phyloP scores from a whole-genome alignment of 1,140 invertebrate species.

The Drosophila neocordata region DNA sequence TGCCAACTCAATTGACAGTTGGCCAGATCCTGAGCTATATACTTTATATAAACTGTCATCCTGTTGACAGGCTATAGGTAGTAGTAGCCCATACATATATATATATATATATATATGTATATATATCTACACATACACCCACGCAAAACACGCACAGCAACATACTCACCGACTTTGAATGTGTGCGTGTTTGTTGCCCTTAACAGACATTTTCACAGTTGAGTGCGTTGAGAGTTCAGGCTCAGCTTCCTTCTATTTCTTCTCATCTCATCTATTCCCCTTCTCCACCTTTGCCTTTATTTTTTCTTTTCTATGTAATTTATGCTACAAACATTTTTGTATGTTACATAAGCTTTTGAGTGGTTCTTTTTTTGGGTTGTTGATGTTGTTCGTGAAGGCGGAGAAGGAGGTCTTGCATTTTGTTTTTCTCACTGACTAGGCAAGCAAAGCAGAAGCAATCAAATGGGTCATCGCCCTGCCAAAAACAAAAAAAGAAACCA shows the following conservation, averaged over 20 bases:
- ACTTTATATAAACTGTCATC: constrained; percentile 75
- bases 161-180: constrained; percentile 33
- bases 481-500: neutral
- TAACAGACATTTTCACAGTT: constrained; percentile 81
- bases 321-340: constrained; percentile 72
- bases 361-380: neutral
- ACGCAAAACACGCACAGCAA: constrained; percentile 37
- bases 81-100: constrained; percentile 46
- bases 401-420: constrained; percentile 4
- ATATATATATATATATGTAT: constrained; percentile 44
- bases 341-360: constrained; percentile 52
- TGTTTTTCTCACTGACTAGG: constrained; percentile 30
- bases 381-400: neutral
- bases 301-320: constrained; percentile 56
- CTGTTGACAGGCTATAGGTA: constrained; percentile 67
- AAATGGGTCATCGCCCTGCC: constrained; percentile 36
- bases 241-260: constrained; percentile 34
- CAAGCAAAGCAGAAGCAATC: constrained; percentile 49
- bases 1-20: constrained; percentile 80
- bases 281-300: neutral
- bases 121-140: constrained; percentile 35
- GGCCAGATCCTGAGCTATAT: constrained; percentile 35
- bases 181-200: constrained; percentile 70
- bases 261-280: neutral
- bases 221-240: constrained; percentile 70